Evolutionary conservation across 2,797 vertebrate genomes (phyloP), one percentile per base, ranked within the genome.

Genomic region (Alfaro cultratus): DNA sequence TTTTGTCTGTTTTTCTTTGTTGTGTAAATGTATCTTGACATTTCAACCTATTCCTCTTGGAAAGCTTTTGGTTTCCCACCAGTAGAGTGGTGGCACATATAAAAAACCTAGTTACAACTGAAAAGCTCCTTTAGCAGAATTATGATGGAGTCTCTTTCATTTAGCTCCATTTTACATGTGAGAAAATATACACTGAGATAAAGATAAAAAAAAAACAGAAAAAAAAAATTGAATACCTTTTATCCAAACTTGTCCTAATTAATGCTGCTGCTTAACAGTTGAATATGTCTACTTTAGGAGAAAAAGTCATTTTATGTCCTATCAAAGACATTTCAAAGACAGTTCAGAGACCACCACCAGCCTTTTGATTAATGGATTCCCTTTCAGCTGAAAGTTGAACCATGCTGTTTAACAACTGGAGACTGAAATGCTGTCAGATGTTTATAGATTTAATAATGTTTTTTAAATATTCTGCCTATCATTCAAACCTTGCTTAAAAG

Each of bases 361-460:
- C 12, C 55, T 60, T 60, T 55, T 60, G n/a, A 60, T 60, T 29
- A 60, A 60, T 60, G n/a, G n/a, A 29, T 60, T 60, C n/a, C 12
- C n/a, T 60, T 60, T 60, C 55, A 29, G n/a, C 10, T 60, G 3
- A 29, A 31, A 60, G 55, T 29, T 60, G 55, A 60, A 5, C 11
- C 55, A 60, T 60, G n/a, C n/a, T 60, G n/a, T 60, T 60, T 60
- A n/a, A 60, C n/a, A 60, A 31, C 55, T 60, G n/a, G 55, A 60
- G 55, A 5, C n/a, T 60, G 12, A 53, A 53, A 53, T 53, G 51
- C 23, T 53, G 23, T 53, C n/a, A 31, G 10, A 60, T 60, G 55
- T 26, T 60, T 29, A 29, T 60, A 60, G 55, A 15, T 55, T 55
- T 55, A n/a, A 60, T 13, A 60, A 60, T 29, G 12, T 29, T 15